Percentiles rank a stretch among this genome's conserved stretches.
Conservation (phyloP, 2,113 vertebrate genomes). For the Charina bottae region DNA sequence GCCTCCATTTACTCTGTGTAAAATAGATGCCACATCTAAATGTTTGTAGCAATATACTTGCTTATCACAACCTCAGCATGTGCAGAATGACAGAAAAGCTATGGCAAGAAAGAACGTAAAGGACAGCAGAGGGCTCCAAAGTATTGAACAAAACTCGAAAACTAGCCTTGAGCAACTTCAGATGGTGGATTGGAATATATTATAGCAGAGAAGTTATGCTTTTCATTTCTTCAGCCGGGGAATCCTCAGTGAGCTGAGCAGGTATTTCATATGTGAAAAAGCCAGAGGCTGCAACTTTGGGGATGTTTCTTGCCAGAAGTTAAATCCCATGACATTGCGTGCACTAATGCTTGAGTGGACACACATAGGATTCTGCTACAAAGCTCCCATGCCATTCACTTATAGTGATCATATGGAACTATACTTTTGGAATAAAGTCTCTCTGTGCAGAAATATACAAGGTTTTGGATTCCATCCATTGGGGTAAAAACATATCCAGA, state of each 20-base stretch:
- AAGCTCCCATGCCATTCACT: not conserved
- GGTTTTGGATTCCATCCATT: not conserved
- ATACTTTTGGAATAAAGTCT: not conserved
- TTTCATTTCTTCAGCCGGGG: not conserved
- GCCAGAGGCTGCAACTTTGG: not conserved
- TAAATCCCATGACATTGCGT: not conserved
- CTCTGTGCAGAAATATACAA: not conserved
- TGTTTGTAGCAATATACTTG: not conserved
- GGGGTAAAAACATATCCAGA: not conserved
- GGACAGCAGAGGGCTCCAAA: slow-evolving; percentile 37
- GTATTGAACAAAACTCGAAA: not conserved
- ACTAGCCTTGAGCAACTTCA: not conserved
- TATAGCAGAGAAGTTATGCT: not conserved
- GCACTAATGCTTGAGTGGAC: not conserved
- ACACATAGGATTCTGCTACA: not conserved
- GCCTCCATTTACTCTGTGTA: not conserved
- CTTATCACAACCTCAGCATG: not conserved
- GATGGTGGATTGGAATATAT: not conserved
- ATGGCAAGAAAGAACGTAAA: too few species aligned
- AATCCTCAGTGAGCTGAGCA: not conserved
- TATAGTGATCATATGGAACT: not conserved
- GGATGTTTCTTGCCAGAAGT: not conserved
- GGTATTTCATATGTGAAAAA: not conserved
- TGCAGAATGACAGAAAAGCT: not conserved
- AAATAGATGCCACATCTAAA: not conserved